Base-by-base conservation (phyloP, 2,113 vertebrate species). In the Noturus placidus region DNA sequence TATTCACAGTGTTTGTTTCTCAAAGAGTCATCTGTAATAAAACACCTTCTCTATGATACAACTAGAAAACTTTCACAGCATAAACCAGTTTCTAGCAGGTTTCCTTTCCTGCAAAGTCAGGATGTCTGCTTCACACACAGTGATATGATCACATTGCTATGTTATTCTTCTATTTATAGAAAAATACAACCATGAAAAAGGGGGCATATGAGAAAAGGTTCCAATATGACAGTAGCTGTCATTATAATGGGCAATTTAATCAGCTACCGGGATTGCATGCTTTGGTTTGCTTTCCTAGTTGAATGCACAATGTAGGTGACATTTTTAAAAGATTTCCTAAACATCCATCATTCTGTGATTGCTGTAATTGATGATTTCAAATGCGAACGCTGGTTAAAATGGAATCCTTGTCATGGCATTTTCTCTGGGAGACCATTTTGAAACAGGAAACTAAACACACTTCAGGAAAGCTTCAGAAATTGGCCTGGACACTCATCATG, bases 201-300 rank as follows among this genome's bases (percentile, higher is more conserved):
- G 30, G 57, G 78, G 52, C 78, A 22, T 80, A 22, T 20, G 54
- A 56, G 52, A 33, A 80, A 56, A 57, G 8, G 19, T 33, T 80
- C 30, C 19, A 57, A 30, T 27, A 50, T 5, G 27, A 79, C 50
- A 79, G 76, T 30, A 19, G n/a, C 76, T 56, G 76, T 79, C 76
- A 79, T 30, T 79, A 79, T 54, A 79, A 79, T 20, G 15, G 76
- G 8, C 50, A 30, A 79, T 79, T 79, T 79, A 30, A 79, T 79
- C 76, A 79, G 50, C 27, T 52, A 27, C 10, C 76, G 15, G 25
- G 74, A 77, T 78, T 50, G 42, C 42, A 30, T 13, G 7, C 46
- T 46, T 46, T 78, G 76, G 5, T 78, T 54, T 78, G 30, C 46
- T 54, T 78, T 30, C 46, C 27, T 52, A 52, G 76, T 7, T 78